Evolutionary conservation across 2,113 vertebrate species (phyloP), one percentile per base, ranked within the genome.

Genomic region (Egretta garzetta): DNA sequence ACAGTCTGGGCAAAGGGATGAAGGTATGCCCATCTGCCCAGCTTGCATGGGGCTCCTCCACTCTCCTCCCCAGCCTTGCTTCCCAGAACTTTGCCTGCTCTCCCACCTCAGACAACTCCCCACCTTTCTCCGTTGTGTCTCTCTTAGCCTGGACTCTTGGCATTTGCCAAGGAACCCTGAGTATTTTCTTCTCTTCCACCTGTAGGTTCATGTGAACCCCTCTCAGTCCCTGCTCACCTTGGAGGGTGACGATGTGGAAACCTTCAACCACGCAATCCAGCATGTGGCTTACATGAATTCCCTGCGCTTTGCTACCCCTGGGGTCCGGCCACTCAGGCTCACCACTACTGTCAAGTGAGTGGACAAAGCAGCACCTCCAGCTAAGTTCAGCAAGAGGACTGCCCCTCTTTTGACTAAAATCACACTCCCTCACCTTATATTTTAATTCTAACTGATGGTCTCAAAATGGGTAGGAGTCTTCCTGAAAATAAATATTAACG

Each of bases 1-100:
- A 99, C 98, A 99, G 99, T 88, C 98, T 99, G 96, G 99, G 99
- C 96, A 99, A 99, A 95, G 99, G 99, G 97, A 99, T 99, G 99
- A 99, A 99, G 99, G 99, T 99, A 98, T 49, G 88, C 89, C 95
- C 95, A 90, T 84, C 92, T 88, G 97, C 90, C 83, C 95, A 93
- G 89, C 80, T 95, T 90, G 97, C 97, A 97, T 96, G 97, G 83
- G 68, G 93, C 71, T 90, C 92, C 75, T 92, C 80, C 94, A 87
- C 90, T 87, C 59, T 87, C 55, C 55, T 86, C 81, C 91, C 79
- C 47, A 60, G 87, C 93, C 79, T 95, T 59, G 94, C 93, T 90
- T 91, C 82, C 89, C 39, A 58, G 77, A 90, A 94, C 60, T 88
- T 96, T 89, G 94, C 96, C 75, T 97, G 97, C 85, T 96, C 56